Evolutionary conservation across 2,888 invertebrate genomes (phyloP).

Genomic region (Lochmaea capreae): DNA sequence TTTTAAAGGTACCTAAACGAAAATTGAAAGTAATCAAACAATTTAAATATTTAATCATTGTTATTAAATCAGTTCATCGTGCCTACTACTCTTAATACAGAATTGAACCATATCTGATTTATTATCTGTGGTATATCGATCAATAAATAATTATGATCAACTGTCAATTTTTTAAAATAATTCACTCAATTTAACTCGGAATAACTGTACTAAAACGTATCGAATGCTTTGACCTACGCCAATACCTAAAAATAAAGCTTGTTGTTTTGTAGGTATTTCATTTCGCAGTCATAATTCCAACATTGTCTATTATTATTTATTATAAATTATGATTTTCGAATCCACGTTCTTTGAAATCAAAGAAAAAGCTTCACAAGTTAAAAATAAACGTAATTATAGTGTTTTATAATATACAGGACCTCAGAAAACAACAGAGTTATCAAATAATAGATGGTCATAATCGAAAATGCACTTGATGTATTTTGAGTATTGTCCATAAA

Average conservation of each 20-base stretch:
- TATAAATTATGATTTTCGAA: not conserved
- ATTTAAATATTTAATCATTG: no score
- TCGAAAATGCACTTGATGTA: no score
- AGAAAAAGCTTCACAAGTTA: not conserved
- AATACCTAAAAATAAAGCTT: conserved; percentile 19
- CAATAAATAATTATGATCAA: no score
- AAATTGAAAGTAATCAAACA: no score
- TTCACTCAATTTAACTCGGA: not conserved
- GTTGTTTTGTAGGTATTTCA: conserved; percentile 7
- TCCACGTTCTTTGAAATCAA: not conserved
- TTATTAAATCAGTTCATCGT: no score
- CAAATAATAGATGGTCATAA: no score
- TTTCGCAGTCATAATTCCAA: conserved; percentile 1
- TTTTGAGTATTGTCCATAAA: no score
- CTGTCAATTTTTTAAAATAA: not conserved
- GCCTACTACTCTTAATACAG: no score
- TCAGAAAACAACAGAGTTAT: no score
- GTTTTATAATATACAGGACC: no score
- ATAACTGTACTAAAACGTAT: not conserved
- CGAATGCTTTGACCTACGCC: conserved; percentile 10
- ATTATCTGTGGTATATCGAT: not conserved
- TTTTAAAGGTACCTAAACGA: no score
- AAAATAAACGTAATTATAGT: no score
- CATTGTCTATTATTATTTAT: conserved; percentile 2
- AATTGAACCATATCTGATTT: not conserved